Evolutionary conservation across 1,140 invertebrate genomes (phyloP).

Genomic region (Panagrolaimus sp.): DNA sequence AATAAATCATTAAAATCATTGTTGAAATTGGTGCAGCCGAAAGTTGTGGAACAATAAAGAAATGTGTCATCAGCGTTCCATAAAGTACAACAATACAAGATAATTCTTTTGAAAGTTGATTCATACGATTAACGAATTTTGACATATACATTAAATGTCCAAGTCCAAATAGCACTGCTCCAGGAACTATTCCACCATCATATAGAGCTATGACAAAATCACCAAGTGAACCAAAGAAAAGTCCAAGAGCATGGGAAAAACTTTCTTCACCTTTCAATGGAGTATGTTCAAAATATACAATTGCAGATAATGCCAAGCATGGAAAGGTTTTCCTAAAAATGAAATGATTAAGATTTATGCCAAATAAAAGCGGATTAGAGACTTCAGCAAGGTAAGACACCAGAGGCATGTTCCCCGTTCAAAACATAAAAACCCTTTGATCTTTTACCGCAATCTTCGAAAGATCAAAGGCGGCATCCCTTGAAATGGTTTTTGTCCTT

Average conservation of each 20-base stretch:
- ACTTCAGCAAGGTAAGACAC: too few relatives aligned
- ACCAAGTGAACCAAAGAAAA: neutral
- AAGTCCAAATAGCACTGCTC: neutral
- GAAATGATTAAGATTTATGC: too few relatives aligned
- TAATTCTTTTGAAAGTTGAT: neutral
- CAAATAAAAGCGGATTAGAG: too few relatives aligned
- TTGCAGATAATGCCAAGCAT: neutral
- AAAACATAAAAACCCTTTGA: too few relatives aligned
- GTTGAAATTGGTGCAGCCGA: neutral
- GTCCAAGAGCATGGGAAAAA: neutral
- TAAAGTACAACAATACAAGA: neutral
- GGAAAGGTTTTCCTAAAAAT: slow-evolving; percentile 11
- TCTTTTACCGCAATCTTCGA: too few relatives aligned
- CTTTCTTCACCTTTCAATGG: neutral
- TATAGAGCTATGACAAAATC: neutral
- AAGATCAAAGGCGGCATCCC: too few relatives aligned
- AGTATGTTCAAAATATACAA: neutral
- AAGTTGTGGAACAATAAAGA: neutral
- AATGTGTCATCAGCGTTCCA: neutral
- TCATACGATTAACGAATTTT: neutral
- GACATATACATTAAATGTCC: neutral
- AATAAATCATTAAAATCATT: neutral
- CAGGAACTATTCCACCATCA: neutral
- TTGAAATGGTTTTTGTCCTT: too few relatives aligned
- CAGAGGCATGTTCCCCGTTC: too few relatives aligned